Percentiles rank a stretch among this genome's conserved stretches.
Evolutionary conservation across 2,113 vertebrate species (phyloP).

Genomic region (Tinamus guttatus): DNA sequence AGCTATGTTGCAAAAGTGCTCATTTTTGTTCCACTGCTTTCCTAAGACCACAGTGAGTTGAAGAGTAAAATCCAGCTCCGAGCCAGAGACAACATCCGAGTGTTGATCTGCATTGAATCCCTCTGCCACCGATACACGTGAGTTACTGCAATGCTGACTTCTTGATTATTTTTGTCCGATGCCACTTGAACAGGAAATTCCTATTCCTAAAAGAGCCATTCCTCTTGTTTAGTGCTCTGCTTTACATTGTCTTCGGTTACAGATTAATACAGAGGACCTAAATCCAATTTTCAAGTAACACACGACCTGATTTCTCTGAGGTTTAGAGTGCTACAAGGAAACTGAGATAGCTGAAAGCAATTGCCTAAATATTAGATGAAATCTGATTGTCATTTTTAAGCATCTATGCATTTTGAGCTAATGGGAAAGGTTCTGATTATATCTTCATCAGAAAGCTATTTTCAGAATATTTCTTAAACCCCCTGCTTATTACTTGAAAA

Average conservation of each 20-base stretch:
- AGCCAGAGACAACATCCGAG: slow-evolving; percentile 86
- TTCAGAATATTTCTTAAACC: background rate
- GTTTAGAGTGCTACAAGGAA: background rate
- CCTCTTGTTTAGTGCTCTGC: too few relatives aligned
- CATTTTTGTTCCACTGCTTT: background rate
- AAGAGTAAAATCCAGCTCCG: slow-evolving; percentile 87
- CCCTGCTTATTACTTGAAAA: background rate
- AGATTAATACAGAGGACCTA: background rate
- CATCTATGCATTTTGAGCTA: background rate
- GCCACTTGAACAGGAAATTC: background rate
- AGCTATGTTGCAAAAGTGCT: background rate
- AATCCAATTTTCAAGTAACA: background rate
- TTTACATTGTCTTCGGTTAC: background rate
- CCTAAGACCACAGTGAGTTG: slow-evolving; percentile 88
- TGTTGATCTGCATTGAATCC: slow-evolving; percentile 94
- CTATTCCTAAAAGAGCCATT: too few relatives aligned
- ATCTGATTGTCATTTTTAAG: background rate
- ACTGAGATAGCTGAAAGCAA: background rate
- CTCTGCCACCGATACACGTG: slow-evolving; percentile 93
- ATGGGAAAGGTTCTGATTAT: background rate
- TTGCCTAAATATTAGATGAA: background rate
- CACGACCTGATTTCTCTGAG: background rate
- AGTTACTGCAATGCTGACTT: slow-evolving; percentile 15
- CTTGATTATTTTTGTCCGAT: background rate
- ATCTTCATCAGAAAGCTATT: background rate